These are phyloP conservation scores for Ferrisia virgata DNA, from an alignment of 2,888 invertebrate genomes.

Conservation along the genomic window DNA sequence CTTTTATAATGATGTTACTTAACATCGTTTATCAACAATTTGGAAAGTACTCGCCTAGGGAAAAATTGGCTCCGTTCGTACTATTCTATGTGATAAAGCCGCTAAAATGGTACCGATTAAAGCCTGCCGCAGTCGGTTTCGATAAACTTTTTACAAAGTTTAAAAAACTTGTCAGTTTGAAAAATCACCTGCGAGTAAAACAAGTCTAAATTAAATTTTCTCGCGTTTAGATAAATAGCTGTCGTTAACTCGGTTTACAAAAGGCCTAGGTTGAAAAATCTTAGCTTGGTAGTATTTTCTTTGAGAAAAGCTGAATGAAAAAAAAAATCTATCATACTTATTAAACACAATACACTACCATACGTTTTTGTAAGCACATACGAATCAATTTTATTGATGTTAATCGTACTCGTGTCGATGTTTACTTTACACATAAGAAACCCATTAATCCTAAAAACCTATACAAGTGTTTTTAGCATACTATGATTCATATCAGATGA, in stretches of 20 bases:
- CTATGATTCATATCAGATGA: too few relatives aligned
- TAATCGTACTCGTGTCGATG: too few relatives aligned
- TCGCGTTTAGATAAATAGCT: neutral
- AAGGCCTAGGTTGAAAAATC: neutral
- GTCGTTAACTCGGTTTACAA: neutral
- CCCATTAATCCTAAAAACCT: too few relatives aligned
- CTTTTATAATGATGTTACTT: neutral
- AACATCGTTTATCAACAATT: neutral
- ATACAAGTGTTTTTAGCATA: too few relatives aligned
- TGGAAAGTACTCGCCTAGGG: neutral
- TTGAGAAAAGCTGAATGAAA: too few relatives aligned
- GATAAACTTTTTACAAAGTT: conserved; percentile 1
- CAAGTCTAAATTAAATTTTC: conserved; percentile 13
- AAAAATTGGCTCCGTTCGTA: neutral
- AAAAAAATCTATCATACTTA: too few relatives aligned
- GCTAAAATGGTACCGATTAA: neutral
- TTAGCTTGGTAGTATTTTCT: neutral
- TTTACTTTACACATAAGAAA: too few relatives aligned
- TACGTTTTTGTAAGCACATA: too few relatives aligned
- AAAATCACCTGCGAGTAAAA: conserved; percentile 12
- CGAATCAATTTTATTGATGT: too few relatives aligned
- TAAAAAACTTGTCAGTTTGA: conserved; percentile 9
- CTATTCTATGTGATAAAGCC: neutral
- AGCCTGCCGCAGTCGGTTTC: neutral
- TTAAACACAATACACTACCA: too few relatives aligned